Percentiles rank a stretch among this genome's conserved stretches.
phyloP scores from a whole-genome alignment of 1,140 invertebrate genomes.

The Diorhabda sublineata region DNA sequence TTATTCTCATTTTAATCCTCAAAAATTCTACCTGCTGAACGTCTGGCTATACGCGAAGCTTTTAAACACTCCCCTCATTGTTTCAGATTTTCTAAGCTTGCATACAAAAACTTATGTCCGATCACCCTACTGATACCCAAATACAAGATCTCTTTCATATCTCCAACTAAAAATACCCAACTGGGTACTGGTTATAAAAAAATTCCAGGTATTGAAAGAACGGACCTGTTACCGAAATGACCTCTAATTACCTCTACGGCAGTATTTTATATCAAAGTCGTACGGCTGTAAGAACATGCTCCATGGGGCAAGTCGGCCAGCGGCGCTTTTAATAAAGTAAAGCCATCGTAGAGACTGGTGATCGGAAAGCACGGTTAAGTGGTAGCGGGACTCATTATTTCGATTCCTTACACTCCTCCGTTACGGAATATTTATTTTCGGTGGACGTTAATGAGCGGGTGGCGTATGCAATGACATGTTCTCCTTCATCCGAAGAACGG shows the following conservation, averaged over 20 bases:
- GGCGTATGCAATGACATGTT: conserved; percentile 44
- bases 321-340: conserved; percentile 44
- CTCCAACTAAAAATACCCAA: no score
- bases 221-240: no score
- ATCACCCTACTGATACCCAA: no score
- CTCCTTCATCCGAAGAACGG: conserved; percentile 29
- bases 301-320: conserved; percentile 48
- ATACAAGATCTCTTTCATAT: no score
- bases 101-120: no score
- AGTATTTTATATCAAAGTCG: conserved; percentile 33
- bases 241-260: neutral
- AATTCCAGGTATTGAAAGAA: no score
- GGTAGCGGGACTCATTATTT: conserved; percentile 33
- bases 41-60: no score
- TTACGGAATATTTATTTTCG: conserved; percentile 47
- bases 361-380: conserved; percentile 51
- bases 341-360: conserved; percentile 50
- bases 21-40: no score
- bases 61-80: no score
- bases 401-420: conserved; percentile 46
- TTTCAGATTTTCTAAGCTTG: no score
- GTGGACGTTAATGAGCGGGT: conserved; percentile 40
- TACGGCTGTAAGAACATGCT: conserved; percentile 45
- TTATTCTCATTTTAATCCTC: no score
- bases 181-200: no score